phyloP scores from a whole-genome alignment of 2,797 vertebrate species.

The Esox masquinongy region DNA sequence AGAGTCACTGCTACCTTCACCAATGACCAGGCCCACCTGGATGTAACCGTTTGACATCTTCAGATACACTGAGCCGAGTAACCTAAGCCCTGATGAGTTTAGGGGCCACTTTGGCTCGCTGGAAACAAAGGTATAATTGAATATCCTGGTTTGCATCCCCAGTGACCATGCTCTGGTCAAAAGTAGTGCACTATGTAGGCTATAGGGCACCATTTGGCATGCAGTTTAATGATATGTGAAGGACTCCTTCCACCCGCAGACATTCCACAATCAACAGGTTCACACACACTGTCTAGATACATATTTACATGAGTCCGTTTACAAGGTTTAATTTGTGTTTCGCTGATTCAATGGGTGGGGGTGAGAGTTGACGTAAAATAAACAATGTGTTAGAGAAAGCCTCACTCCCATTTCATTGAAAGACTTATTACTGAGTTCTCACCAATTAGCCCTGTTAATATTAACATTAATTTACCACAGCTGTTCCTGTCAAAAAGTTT shows the following conservation, averaged over 20 bases:
- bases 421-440: slow-evolving; percentile 22
- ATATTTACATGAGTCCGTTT: slow-evolving; percentile 25
- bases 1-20: slow-evolving; percentile 18
- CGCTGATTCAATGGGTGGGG: slow-evolving; percentile 34
- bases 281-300: slow-evolving; percentile 18
- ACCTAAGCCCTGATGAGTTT: slow-evolving; percentile 10
- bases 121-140: background rate
- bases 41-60: slow-evolving; percentile 9
- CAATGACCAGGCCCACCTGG: slow-evolving; percentile 10
- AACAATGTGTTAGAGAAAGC: slow-evolving; percentile 33
- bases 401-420: slow-evolving; percentile 68
- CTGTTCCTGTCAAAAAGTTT: slow-evolving; percentile 3
- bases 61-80: background rate
- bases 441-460: slow-evolving; percentile 14
- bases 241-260: slow-evolving; percentile 34
- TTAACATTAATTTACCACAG: slow-evolving; percentile 22
- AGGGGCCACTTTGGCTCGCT: slow-evolving; percentile 23
- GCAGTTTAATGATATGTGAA: background rate
- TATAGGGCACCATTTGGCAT: background rate
- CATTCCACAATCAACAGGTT: slow-evolving; percentile 32
- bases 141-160: background rate
- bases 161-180: background rate
- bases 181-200: background rate
- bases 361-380: slow-evolving; percentile 37
- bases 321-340: slow-evolving; percentile 33